Evolutionary conservation across 2,888 invertebrate species (phyloP), one percentile per base, ranked within the genome.

Genomic region (Dicyrtomina minuta): DNA sequence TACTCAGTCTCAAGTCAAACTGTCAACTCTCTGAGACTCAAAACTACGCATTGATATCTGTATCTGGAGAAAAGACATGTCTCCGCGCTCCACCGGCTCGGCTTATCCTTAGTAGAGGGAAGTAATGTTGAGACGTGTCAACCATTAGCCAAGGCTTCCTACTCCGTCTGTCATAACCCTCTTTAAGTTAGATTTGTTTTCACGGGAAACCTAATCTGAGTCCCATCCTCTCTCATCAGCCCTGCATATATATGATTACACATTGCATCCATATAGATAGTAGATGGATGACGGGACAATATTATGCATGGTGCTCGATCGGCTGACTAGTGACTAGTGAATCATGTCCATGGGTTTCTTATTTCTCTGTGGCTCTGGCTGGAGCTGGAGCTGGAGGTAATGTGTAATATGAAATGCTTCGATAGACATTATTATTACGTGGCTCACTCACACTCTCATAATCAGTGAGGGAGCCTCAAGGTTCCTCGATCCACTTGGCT

Each of bases 131-230:
- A 53, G 51, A 39, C 64, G 53, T 65, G 65, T 65, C 56, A 65
- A 43, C 44, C 43, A 65, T 55, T 64, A 64, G 56, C 27, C 55
- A 55, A 56, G 44, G 41, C 43, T 61, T 22, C 33, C 33, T 39
- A 26, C n/a, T 53, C 51, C 15, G 39, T 46, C 53, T 51, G 51
- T 64, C 51, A 60, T 60, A 60, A 60, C 44, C 60, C 60, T 60
- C 60, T 43, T 26, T 8, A 41, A 49, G 53, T 49, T 39, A 58
- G 58, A 58, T 58, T 58, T 58, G 58, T 65, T 65, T 55, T 56
- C 65, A 55, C 41, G 53, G 55, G 65, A 65, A 62, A 65, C 53
- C 55, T 56, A 65, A 65, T 65, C 65, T 56, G 55, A 46, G 65
- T 24, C 24, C 55, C 61, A 15, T 65, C 39, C 65, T 20, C 17